Base-by-base conservation (phyloP, 2,888 invertebrate species). In the Macrosiphum euphorbiae region DNA sequence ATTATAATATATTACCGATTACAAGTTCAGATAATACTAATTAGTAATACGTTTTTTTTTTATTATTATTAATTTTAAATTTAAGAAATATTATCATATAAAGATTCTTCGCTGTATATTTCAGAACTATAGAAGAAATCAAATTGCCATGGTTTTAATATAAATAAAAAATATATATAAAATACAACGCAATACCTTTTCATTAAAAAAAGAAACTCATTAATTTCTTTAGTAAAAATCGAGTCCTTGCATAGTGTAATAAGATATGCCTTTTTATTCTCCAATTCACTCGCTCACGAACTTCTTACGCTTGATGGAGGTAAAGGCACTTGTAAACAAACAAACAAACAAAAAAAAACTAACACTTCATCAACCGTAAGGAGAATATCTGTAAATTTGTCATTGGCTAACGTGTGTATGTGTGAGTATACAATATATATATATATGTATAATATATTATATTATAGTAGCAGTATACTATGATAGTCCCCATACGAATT, bases 191-290 rank as follows among this genome's bases (percentile, higher is more conserved):
- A 41, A 84, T 28, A 41, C 44, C 10, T 44, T 84, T 91, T 85
- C 3, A 85, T 91, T 55, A 55, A 91, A 50, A 90, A 85, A 85
- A 91, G 20, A n/a, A 84, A 7, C 52, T 44, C 35, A 35, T 91
- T 44, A 55, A 28, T 10, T 41, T 52, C 5, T 44, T 4, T 52
- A 35, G 90, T 41, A 26, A 52, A 84, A 84, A 84, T 35, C 35
- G 89, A 90, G 89, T 47, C 20, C 7, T n/a, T 58, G 28, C 20
- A 26, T 10, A 28, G 47, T 84, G 84, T 84, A 91, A 84, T 55
- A 52, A 91, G 84, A 91, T 91, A 91, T 55, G n/a, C 44, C 90
- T 90, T 90, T 78, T 50, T 78, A 78, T 90, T 50, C 50, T 35
- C 11, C 26, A 90, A 67, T 90, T 47, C 47, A 90, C 67, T 90